Percentiles rank a stretch among this genome's conserved stretches.
phyloP scores from a whole-genome alignment of 1,140 invertebrate genomes.

The Notospermus geniculatus region DNA sequence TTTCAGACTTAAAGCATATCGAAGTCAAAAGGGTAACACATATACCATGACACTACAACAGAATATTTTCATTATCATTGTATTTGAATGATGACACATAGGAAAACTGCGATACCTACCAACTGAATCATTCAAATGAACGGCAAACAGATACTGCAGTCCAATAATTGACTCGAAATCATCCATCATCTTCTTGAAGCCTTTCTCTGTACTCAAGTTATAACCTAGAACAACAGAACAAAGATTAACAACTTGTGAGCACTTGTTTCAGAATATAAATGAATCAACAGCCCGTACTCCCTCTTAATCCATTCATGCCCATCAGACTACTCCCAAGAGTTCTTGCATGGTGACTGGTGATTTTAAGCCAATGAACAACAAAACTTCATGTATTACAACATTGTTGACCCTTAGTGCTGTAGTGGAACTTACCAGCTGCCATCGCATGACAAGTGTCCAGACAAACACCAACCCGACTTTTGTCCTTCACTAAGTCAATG shows the following conservation, averaged over 20 bases:
- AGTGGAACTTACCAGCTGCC: slow-evolving; percentile 60
- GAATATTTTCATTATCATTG: too few species aligned
- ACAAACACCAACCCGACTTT: slow-evolving; percentile 59
- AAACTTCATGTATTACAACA: too few species aligned
- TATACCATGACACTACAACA: too few species aligned
- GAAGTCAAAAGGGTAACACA: too few species aligned
- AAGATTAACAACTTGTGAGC: not conserved
- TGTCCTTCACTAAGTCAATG: slow-evolving; percentile 58
- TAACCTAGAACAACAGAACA: slow-evolving; percentile 51
- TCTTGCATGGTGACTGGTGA: too few species aligned
- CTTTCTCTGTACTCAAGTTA: slow-evolving; percentile 53
- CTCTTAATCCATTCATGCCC: too few species aligned
- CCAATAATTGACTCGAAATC: slow-evolving; percentile 60
- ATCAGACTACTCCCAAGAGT: too few species aligned
- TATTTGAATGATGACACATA: too few species aligned
- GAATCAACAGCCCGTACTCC: too few species aligned
- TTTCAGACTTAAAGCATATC: not conserved
- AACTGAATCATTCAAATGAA: slow-evolving; percentile 63
- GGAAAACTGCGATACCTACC: slow-evolving; percentile 35
- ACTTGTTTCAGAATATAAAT: slow-evolving; percentile 11
- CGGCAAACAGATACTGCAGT: slow-evolving; percentile 57
- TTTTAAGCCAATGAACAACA: too few species aligned
- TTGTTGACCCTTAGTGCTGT: too few species aligned
- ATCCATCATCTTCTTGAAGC: slow-evolving; percentile 54
- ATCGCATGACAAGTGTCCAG: slow-evolving; percentile 63